Evolutionary conservation across 2,797 vertebrate genomes (phyloP).

Genomic region (Podarcis lilfordi): DNA sequence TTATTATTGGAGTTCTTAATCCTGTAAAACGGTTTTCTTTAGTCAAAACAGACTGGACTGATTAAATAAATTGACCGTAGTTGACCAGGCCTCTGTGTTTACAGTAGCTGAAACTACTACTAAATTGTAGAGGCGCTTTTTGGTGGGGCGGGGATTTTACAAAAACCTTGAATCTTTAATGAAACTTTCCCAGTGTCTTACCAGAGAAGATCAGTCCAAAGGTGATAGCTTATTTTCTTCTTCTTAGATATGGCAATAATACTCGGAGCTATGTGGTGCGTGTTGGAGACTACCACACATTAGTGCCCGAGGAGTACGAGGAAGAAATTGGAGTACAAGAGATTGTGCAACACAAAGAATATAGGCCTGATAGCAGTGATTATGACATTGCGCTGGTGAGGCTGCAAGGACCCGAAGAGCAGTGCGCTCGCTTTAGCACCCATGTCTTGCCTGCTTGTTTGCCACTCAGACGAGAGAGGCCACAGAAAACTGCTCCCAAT

Average conservation of each 20-base stretch:
- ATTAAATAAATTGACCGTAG: not conserved
- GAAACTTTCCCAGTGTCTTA: not conserved
- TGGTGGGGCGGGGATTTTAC: not conserved
- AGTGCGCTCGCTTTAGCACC: conserved; percentile 86
- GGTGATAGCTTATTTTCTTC: not conserved
- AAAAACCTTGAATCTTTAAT: not conserved
- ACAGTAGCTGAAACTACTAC: not conserved
- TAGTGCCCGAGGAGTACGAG: conserved; percentile 94
- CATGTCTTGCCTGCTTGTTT: conserved; percentile 92
- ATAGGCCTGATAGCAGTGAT: conserved; percentile 87
- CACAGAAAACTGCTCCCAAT: conserved; percentile 86
- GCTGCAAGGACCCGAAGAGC: conserved; percentile 81
- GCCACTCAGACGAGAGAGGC: conserved; percentile 86
- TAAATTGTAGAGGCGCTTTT: not conserved
- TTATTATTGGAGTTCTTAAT: not conserved
- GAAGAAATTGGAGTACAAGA: conserved; percentile 88
- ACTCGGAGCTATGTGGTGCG: conserved; percentile 89
- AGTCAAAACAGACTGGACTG: not conserved
- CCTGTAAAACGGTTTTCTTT: not conserved
- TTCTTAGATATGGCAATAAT: conserved; percentile 90
- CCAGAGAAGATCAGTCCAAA: not conserved
- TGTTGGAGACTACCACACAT: conserved; percentile 93
- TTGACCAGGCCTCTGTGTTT: not conserved
- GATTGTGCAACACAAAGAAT: conserved; percentile 87
- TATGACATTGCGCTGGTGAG: conserved; percentile 92